Conservation (phyloP, 1,140 invertebrate species). For the Drosophila kurseongensis region DNA sequence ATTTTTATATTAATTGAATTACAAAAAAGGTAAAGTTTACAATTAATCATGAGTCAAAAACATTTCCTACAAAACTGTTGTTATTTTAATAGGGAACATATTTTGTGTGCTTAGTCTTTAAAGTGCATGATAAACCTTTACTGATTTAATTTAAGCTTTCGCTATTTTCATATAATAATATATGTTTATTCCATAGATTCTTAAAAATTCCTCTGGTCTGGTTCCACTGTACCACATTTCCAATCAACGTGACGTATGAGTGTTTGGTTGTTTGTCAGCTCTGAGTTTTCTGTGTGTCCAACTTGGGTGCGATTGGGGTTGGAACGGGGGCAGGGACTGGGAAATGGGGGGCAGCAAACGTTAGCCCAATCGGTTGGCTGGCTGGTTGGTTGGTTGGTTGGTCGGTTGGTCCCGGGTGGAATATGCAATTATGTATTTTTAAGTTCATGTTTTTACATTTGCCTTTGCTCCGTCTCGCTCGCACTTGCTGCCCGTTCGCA, state of each 20-base stretch:
- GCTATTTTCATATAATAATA: no score
- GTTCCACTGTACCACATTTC: slow-evolving; percentile 54
- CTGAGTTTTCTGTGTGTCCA: slow-evolving; percentile 57
- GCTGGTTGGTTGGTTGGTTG: slow-evolving; percentile 12
- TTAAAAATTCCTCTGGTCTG: background rate
- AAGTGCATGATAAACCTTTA: no score
- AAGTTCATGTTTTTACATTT: slow-evolving; percentile 81
- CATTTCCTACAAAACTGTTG: no score
- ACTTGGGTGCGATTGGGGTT: slow-evolving; percentile 47
- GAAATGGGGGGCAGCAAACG: slow-evolving; percentile 36
- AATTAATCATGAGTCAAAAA: no score
- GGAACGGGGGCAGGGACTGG: slow-evolving; percentile 5
- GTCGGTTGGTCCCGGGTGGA: slow-evolving; percentile 52
- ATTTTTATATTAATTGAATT: no score
- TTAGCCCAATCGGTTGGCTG: slow-evolving; percentile 25
- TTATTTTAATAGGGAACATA: no score
- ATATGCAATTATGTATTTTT: slow-evolving; percentile 83
- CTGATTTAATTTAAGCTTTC: no score
- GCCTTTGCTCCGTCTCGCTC: slow-evolving; percentile 47
- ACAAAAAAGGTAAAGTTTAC: no score
- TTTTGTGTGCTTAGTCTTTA: no score
- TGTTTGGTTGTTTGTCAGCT: slow-evolving; percentile 76
- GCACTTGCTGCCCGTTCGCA: slow-evolving; percentile 28
- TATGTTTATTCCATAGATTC: no score
- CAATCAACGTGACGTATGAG: slow-evolving; percentile 77